Conservation (phyloP, 37 sponge, comb jelly and placozoan genomes). For the Dysidea cf. avara region DNA sequence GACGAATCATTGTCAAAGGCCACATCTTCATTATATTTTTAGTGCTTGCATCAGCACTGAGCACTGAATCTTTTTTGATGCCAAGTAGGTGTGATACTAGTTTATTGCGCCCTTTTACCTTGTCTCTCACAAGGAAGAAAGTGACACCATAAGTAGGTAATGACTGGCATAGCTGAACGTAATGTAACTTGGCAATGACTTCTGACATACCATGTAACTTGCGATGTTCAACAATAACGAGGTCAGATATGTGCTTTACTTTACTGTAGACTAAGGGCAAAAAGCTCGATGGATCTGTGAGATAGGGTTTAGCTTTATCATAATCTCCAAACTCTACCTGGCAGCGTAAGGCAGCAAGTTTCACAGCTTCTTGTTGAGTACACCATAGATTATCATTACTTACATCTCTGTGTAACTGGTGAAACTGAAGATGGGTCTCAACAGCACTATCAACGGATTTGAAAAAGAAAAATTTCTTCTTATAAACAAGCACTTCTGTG, state of each 20-base stretch:
- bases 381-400: not conserved
- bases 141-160: not conserved
- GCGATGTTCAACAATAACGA: not conserved
- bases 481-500: not conserved
- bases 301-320: not conserved
- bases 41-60: not conserved
- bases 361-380: not conserved
- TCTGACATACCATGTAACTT: not conserved
- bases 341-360: not conserved
- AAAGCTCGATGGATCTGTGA: not conserved
- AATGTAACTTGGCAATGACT: not conserved
- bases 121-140: not conserved
- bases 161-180: not conserved
- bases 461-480: not conserved
- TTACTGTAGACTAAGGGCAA: not conserved
- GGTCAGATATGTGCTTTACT: not conserved
- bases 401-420: too few relatives aligned
- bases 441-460: too few relatives aligned
- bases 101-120: not conserved
- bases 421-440: too few relatives aligned
- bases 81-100: not conserved
- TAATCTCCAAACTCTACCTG: not conserved
- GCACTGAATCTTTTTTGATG: not conserved
- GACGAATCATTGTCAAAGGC: not conserved
- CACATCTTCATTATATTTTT: not conserved